Evolutionary conservation across 2,113 vertebrate genomes (phyloP), one percentile per base, ranked within the genome.

Genomic region (Cebus imitator): DNA sequence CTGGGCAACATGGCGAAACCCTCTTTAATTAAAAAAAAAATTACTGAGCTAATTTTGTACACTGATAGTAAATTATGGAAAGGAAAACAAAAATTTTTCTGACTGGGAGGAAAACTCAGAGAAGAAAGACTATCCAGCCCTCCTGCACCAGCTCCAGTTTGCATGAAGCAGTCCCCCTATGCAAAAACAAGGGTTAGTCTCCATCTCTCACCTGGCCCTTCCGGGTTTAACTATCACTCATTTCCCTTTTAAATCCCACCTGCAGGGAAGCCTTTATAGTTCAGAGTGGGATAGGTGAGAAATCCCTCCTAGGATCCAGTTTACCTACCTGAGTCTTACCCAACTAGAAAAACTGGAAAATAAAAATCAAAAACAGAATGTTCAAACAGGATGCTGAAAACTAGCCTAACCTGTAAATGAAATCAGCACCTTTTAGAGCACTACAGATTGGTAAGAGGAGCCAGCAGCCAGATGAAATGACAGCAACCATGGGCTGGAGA

Each of bases 321-420:
- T 92, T 92, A 92, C 90, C 96, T 95, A 83, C 32, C 76, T 61
- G 45, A 35, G 40, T 61, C 96, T 95, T 81, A 95, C 89, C 90
- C 91, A 95, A 90, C 96, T 86, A 90, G 96, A 97, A 97, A 98
- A 98, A 97, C 96, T 86, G 87, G 96, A 97, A 94, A 94, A 97
- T 75, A 81, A 93, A 97, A 96, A 93, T 95, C 23, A 89, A 83
- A 97, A 95, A 78, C 95, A 97, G 97, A 96, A 93, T 58, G 58
- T 96, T 87, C 92, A 90, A 95, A 96, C 58, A 50, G 85, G 84
- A 96, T 2, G 2, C 83, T 73, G 76, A 97, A 94, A 97, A 96
- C 89, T 93, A 94, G 87, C 90, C 91, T 85, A 97, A 95, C 90
- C 83, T 92, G 85, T 87, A 82, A 43, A 64, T 45, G 92, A 93